These are phyloP conservation scores for Drosophila orosa DNA, from an alignment of 1,140 invertebrate species.

Conservation along the genomic window DNA sequence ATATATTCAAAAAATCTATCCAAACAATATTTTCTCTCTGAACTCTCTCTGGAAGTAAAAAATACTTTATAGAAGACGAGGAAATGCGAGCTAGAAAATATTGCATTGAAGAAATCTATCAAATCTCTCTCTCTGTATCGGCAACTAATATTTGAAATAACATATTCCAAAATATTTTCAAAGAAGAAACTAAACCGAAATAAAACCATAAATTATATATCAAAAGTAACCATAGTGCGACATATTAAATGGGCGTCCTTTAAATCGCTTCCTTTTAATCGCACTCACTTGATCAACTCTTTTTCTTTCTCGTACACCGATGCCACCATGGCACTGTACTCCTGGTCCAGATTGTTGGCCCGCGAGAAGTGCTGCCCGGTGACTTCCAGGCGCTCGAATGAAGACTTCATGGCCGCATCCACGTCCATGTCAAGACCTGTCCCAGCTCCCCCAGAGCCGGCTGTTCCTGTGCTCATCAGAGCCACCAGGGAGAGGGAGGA, in stretches of 20 bases:
- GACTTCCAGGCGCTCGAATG: conserved; percentile 65
- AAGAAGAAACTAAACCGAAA: not conserved
- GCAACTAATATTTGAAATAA: conserved; percentile 4
- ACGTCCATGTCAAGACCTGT: conserved; percentile 34
- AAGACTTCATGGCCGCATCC: conserved; percentile 70
- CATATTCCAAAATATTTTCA: conserved; percentile 6
- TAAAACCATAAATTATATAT: conserved; percentile 3
- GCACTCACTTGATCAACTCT: conserved; percentile 70
- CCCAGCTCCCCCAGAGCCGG: not conserved
- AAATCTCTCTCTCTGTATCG: not conserved
- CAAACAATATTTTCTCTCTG: conserved; percentile 27
- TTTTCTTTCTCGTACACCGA: conserved; percentile 73
- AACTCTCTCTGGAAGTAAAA: not conserved
- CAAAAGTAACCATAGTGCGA: conserved; percentile 10
- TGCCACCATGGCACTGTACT: conserved; percentile 80
- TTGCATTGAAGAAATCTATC: conserved; percentile 29
- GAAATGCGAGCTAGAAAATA: conserved; percentile 14
- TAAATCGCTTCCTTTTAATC: conserved; percentile 1
- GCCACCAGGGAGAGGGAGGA: conserved; percentile 52
- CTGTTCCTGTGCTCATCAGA: conserved; percentile 42
- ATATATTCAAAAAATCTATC: conserved; percentile 24
- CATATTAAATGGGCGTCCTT: conserved; percentile 21
- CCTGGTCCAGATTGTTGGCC: conserved; percentile 68
- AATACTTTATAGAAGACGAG: not conserved
- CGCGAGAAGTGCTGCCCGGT: conserved; percentile 44